Percentiles rank a stretch among this genome's conserved stretches.
Evolutionary conservation across 1,140 invertebrate genomes (phyloP).

Genomic region (Steinernema feltiae): DNA sequence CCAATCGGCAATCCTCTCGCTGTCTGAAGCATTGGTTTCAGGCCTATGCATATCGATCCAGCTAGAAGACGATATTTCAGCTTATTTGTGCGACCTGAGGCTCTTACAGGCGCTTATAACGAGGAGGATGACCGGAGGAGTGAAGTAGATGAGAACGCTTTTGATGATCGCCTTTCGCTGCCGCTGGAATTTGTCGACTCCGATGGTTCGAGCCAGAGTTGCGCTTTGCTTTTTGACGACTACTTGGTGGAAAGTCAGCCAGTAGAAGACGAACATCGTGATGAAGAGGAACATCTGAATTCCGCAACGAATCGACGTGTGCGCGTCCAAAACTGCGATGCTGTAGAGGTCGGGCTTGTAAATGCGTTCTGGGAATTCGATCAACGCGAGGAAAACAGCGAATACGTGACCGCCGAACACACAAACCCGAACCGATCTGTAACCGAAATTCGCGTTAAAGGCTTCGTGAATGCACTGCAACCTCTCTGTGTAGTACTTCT

Average conservation of each 20-base stretch:
- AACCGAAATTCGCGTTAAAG: no score
- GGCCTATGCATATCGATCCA: background rate
- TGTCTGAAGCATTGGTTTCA: background rate
- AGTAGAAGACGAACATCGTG: background rate
- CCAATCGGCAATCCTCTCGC: background rate
- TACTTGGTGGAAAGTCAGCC: background rate
- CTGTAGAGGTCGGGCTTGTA: conserved; percentile 4
- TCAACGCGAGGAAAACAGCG: background rate
- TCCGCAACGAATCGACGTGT: background rate
- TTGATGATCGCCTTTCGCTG: background rate
- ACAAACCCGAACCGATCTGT: background rate
- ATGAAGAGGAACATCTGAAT: background rate
- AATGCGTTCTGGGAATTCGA: background rate
- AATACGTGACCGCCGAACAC: background rate
- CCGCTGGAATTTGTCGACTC: background rate
- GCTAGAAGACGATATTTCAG: background rate
- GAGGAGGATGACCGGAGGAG: background rate
- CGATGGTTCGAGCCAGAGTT: background rate
- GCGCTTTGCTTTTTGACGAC: background rate
- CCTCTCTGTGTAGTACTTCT: background rate
- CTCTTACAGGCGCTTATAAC: background rate
- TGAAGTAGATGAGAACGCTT: conserved; percentile 1
- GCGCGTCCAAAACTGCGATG: background rate
- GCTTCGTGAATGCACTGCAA: no score
- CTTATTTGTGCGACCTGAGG: background rate